A percentile compares a stretch with the other conserved stretches of the same genome.
These are phyloP conservation scores for Oligia fasciuncula DNA, from an alignment of 2,888 invertebrate species.

Conservation along the genomic window DNA sequence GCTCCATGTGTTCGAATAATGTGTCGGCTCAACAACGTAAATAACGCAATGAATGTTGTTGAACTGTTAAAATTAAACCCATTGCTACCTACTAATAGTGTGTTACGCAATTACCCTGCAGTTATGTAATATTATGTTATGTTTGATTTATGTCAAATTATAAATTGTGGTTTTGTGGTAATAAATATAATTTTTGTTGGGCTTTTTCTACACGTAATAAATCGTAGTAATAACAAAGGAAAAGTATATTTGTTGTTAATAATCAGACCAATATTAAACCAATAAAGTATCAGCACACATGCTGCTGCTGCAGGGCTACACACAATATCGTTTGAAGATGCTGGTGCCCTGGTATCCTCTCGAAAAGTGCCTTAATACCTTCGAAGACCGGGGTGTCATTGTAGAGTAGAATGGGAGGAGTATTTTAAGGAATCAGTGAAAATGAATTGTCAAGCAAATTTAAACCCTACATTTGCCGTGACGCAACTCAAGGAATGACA, in stretches of 20 bases:
- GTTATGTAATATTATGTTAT: conserved; percentile 22
- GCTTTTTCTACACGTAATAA: not conserved
- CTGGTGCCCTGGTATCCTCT: conserved; percentile 4
- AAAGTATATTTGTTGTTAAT: not conserved
- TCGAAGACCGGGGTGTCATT: not conserved
- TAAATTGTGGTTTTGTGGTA: not conserved
- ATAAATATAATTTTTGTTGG: not conserved
- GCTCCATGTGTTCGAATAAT: too few relatives aligned
- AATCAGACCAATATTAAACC: not conserved
- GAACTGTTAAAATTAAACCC: too few relatives aligned
- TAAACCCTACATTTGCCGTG: not conserved
- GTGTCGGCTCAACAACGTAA: too few relatives aligned
- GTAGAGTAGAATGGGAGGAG: not conserved
- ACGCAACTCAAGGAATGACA: not conserved
- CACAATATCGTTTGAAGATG: not conserved
- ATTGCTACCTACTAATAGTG: too few relatives aligned
- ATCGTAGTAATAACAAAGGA: not conserved
- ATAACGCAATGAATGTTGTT: too few relatives aligned
- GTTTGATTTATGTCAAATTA: conserved; percentile 37
- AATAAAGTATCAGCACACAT: not conserved
- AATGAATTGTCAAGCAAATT: not conserved
- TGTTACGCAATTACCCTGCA: too few relatives aligned
- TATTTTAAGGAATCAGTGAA: not conserved
- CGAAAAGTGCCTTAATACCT: not conserved
- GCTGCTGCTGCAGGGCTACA: not conserved